phyloP scores from a whole-genome alignment of 2,888 invertebrate species.

The Aquatica leii region DNA sequence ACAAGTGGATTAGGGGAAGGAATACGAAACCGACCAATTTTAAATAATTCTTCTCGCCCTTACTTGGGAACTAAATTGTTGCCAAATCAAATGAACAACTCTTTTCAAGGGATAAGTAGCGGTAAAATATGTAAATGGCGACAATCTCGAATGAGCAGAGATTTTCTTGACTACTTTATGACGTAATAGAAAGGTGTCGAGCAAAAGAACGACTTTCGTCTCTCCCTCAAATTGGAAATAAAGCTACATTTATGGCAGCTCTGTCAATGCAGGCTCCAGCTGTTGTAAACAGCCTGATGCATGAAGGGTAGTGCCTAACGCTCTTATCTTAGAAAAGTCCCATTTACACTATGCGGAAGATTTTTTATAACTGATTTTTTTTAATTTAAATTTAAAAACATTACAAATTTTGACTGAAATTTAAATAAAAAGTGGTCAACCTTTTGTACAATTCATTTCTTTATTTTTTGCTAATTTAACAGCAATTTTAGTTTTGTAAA shows the following conservation, averaged over 20 bases:
- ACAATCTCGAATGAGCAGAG: slow-evolving; percentile 26
- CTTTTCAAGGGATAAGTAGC: slow-evolving; percentile 27
- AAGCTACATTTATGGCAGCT: slow-evolving; percentile 41
- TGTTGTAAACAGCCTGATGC: slow-evolving; percentile 39
- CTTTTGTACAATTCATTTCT: no score
- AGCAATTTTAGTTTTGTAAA: slow-evolving; percentile 36
- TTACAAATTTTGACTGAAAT: no score
- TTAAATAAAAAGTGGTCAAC: no score
- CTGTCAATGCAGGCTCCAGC: slow-evolving; percentile 37
- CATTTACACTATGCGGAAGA: slow-evolving; percentile 2
- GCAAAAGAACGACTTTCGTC: slow-evolving; percentile 27
- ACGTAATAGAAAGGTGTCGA: slow-evolving; percentile 35
- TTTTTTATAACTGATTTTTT: no score
- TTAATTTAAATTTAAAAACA: no score
- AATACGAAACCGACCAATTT: no score
- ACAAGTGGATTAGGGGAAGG: slow-evolving; percentile 1
- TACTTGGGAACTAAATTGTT: no score
- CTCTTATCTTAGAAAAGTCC: slow-evolving; percentile 22
- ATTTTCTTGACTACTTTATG: slow-evolving; percentile 36
- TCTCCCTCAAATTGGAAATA: slow-evolving; percentile 41
- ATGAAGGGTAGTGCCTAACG: slow-evolving; percentile 29
- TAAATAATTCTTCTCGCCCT: slow-evolving; percentile 4
- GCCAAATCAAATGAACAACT: slow-evolving; percentile 27
- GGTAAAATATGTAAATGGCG: slow-evolving; percentile 39
- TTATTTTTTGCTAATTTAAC: no score